Conservation (phyloP, 2,113 vertebrate species). For the Sinocyclocheilus grahami region DNA sequence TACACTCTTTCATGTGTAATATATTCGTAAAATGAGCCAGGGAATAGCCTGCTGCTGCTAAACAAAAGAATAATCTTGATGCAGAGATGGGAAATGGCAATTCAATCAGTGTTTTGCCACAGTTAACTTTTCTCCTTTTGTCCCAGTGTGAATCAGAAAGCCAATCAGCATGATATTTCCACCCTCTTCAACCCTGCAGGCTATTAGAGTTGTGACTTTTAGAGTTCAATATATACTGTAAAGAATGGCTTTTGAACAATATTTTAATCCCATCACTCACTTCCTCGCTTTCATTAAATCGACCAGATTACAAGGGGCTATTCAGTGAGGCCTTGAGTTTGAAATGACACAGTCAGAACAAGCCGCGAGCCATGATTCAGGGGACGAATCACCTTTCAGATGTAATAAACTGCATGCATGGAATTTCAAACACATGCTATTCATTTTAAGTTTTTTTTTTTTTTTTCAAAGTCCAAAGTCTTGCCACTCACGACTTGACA, state of each 20-base stretch:
- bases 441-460: conserved; percentile 22
- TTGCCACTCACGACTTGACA: conserved; percentile 48
- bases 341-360: conserved; percentile 61
- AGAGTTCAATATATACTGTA: conserved; percentile 76
- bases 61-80: conserved; percentile 59
- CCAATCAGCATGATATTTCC: conserved; percentile 66
- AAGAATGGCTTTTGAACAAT: conserved; percentile 75
- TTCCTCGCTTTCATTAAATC: conserved; percentile 74
- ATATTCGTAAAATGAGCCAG: conserved; percentile 25
- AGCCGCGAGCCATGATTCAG: conserved; percentile 61
- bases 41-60: conserved; percentile 41
- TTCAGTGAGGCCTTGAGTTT: conserved; percentile 66
- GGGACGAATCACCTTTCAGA: conserved; percentile 62
- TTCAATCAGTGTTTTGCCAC: conserved; percentile 63
- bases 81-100: conserved; percentile 64
- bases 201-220: conserved; percentile 73
- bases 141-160: conserved; percentile 66
- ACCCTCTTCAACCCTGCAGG: conserved; percentile 66
- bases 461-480: conserved; percentile 32
- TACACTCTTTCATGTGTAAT: conserved; percentile 6
- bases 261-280: conserved; percentile 74
- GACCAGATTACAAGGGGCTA: conserved; percentile 69
- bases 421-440: conserved; percentile 38
- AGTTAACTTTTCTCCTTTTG: conserved; percentile 36
- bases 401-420: conserved; percentile 49